Percentiles rank a stretch among this genome's conserved stretches.
Conservation (phyloP, 2,797 vertebrate species). For the Numenius phaeopus region DNA sequence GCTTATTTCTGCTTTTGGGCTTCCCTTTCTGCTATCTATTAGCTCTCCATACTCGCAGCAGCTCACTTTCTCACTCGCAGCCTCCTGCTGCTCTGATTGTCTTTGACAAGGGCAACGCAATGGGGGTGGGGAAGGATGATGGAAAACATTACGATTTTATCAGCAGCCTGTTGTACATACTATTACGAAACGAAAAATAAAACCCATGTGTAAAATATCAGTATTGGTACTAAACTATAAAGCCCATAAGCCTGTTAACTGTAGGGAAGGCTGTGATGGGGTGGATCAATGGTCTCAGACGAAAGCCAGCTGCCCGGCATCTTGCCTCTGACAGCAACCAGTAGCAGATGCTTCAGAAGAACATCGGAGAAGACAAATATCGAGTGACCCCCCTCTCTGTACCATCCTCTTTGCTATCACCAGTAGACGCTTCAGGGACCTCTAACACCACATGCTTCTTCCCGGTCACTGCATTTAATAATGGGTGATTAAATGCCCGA, state of each 20-base stretch:
- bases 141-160: background rate
- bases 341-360: background rate
- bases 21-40: background rate
- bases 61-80: background rate
- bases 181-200: background rate
- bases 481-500: accelerated
- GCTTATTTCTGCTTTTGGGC: background rate
- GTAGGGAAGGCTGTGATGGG: background rate
- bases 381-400: background rate
- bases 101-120: background rate
- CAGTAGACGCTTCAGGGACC: background rate
- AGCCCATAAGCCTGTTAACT: background rate
- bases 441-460: background rate
- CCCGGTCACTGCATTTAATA: accelerated
- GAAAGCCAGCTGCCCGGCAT: background rate
- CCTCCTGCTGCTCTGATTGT: background rate
- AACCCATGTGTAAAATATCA: background rate
- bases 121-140: background rate
- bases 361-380: background rate
- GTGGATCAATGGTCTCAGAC: background rate
- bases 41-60: background rate
- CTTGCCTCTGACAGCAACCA: background rate
- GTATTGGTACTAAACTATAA: background rate
- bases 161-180: background rate
- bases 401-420: background rate